Evolutionary conservation across 2,113 vertebrate genomes (phyloP), one percentile per base, ranked within the genome.

Genomic region (Canis aureus): DNA sequence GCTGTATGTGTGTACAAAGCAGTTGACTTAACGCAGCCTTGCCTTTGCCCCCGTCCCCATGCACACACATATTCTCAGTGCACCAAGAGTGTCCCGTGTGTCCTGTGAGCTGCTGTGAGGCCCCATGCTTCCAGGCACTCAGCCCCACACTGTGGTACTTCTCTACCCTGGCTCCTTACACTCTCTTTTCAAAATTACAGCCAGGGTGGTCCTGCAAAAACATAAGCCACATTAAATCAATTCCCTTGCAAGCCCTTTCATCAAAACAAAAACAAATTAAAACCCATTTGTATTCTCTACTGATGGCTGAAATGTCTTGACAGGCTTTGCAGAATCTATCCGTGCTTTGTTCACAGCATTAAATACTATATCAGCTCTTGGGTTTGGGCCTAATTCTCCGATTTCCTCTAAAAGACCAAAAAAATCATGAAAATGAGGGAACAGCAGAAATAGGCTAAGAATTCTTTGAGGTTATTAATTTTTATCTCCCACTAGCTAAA

Each of bases 381-480:
- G 55, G 69, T 64, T 92, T 86, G 93, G 60, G 64, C 6, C 53
- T 74, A 89, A 84, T 97, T 96, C 81, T 95, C 60, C 91, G 66
- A 69, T 73, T 76, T 93, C 59, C 20, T 86, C 71, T 89, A 73
- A 92, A 97, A 91, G 59, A 66, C 64, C 55, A 11, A 96, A 95
- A 84, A 82, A 60, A 49, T 76, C n/a, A 59, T 81, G 38, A 66
- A 85, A 96, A 73, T 91, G 59, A 92, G 16, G 13, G 20, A 97
- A 71, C 5, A 83, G 64, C n/a, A 89, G 82, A 88, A 90, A 84
- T 38, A 91, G 84, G 79, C 59, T 94, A 67, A 73, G 69, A 79
- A 76, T 95, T 98, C 92, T 94, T 64, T 38, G 88, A 97, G 69
- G 92, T 94, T 96, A 94, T 95, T 97, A 98, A 88, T 97, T 97